phyloP scores from a whole-genome alignment of 1,140 invertebrate genomes.

The Melipona quadrifasciata region DNA sequence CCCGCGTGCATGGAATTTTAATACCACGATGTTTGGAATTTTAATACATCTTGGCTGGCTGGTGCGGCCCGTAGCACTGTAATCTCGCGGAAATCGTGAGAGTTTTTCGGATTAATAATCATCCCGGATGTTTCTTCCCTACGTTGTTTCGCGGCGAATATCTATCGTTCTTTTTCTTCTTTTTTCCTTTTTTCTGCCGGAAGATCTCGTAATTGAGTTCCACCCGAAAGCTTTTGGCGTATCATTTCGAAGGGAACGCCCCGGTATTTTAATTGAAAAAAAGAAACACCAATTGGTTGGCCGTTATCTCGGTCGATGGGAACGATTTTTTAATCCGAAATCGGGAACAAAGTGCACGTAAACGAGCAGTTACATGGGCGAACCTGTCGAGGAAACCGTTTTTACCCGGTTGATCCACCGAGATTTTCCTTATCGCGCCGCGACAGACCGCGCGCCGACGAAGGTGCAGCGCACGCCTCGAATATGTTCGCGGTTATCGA shows the following conservation, averaged over 20 bases:
- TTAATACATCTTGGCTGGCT: conserved; percentile 10
- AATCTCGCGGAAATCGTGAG: conserved; percentile 1
- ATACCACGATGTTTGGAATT: conserved; percentile 26
- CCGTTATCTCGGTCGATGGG: no score
- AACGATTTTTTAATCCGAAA: conserved; percentile 12
- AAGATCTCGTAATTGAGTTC: neutral
- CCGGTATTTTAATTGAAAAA: neutral
- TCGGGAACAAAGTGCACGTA: conserved; percentile 10
- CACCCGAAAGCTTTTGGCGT: neutral
- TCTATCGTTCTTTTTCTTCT: neutral
- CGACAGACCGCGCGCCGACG: conserved; percentile 4
- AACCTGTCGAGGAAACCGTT: neutral
- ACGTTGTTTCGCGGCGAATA: neutral
- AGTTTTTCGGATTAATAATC: conserved; percentile 9
- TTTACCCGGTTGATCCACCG: conserved; percentile 12
- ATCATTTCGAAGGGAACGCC: neutral
- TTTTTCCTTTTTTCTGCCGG: neutral
- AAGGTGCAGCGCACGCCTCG: neutral
- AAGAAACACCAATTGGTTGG: neutral
- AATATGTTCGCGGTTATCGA: conserved; percentile 27
- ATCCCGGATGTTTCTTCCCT: neutral
- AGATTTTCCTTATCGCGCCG: conserved; percentile 42
- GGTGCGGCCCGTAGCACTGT: neutral
- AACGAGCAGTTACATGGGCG: conserved; percentile 13
- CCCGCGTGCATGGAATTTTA: conserved; percentile 8